Conservation (phyloP, 1,140 invertebrate species). For the Bombus sibiricus region DNA sequence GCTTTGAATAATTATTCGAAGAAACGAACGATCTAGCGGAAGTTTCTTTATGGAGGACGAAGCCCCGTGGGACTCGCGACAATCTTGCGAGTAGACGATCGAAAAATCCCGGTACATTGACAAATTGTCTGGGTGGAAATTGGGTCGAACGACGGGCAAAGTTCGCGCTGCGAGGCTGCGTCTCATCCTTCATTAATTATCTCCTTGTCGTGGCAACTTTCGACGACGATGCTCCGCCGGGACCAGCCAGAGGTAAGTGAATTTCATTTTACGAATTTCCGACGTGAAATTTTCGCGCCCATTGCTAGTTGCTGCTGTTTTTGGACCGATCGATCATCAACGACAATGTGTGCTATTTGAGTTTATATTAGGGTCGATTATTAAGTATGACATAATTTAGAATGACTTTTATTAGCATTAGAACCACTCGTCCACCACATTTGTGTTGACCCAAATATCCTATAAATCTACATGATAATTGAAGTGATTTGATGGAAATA, state of each 20-base stretch:
- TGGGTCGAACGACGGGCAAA: conserved; percentile 52
- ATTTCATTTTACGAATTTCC: conserved; percentile 57
- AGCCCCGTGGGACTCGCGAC: conserved; percentile 13
- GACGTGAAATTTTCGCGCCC: conserved; percentile 28
- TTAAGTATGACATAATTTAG: background rate
- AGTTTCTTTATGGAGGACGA: background rate
- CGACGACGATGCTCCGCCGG: conserved; percentile 18
- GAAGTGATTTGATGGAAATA: too few species aligned
- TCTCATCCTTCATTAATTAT: conserved; percentile 68
- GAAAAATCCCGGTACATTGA: conserved; percentile 63
- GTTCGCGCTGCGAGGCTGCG: conserved; percentile 53
- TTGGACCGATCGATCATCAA: background rate
- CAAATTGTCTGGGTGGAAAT: conserved; percentile 61
- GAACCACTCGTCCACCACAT: background rate
- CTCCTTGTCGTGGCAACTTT: conserved; percentile 54
- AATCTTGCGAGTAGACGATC: conserved; percentile 40
- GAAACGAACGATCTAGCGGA: background rate
- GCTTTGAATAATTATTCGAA: conserved; percentile 31
- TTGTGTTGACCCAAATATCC: background rate
- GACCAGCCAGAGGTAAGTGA: conserved; percentile 59
- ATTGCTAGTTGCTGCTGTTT: background rate
- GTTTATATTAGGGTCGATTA: background rate
- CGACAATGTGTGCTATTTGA: background rate
- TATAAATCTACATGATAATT: background rate
- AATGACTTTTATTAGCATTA: too few species aligned